Percentiles rank a stretch among this genome's conserved stretches.
phyloP scores from a whole-genome alignment of 92 coral and sea anemone genomes.

The Siderastrea siderea region DNA sequence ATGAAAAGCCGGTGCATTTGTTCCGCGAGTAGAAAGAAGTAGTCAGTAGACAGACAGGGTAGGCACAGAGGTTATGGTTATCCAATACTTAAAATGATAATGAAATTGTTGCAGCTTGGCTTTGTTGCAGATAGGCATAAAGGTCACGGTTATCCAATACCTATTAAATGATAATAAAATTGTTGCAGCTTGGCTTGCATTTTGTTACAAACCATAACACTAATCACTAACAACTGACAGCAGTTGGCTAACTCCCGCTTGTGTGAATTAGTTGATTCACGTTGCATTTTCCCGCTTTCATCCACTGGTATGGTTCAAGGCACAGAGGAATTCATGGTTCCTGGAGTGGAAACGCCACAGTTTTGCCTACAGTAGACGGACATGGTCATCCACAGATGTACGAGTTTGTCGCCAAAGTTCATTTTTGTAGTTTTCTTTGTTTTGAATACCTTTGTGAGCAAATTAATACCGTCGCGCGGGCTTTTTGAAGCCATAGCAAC shows the following conservation, averaged over 20 bases:
- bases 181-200: not conserved
- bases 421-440: not conserved
- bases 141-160: not conserved
- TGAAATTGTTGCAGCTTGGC: too few relatives aligned
- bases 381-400: conserved; percentile 20
- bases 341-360: conserved; percentile 34
- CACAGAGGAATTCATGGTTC: conserved; percentile 1
- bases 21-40: too few relatives aligned
- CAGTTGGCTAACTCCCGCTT: not conserved
- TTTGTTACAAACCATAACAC: not conserved
- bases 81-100: too few relatives aligned
- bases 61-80: too few relatives aligned
- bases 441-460: not conserved
- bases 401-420: conserved; percentile 9
- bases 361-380: not conserved
- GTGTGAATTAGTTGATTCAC: not conserved
- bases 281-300: conserved; percentile 12
- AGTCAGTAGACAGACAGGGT: too few relatives aligned
- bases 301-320: conserved; percentile 14
- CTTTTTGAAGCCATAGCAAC: not conserved
- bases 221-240: not conserved
- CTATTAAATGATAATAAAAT: not conserved
- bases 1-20: too few relatives aligned
- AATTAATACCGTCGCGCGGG: not conserved
- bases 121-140: not conserved